These are phyloP conservation scores for Fulica atra DNA, from an alignment of 2,113 vertebrate species.

Conservation along the genomic window DNA sequence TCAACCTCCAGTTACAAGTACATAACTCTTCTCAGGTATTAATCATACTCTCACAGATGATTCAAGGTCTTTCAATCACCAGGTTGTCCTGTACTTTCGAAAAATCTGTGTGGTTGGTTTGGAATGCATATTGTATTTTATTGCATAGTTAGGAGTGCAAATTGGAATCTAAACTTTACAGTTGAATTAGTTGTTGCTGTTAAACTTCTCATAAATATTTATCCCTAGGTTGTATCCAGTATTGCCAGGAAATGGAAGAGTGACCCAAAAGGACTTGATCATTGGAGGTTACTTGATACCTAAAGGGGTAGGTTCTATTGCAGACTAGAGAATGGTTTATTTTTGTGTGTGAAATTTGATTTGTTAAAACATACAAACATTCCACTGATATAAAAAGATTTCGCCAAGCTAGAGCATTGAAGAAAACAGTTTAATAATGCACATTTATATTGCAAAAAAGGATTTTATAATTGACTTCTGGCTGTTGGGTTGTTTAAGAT, in stretches of 20 bases:
- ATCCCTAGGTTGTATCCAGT: conserved; percentile 88
- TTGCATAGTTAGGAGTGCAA: neutral
- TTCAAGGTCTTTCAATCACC: neutral
- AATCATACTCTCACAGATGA: neutral
- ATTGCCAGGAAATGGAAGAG: conserved; percentile 89
- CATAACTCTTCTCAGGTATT: neutral
- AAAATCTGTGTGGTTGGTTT: neutral
- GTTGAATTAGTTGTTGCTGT: neutral
- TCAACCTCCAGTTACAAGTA: neutral
- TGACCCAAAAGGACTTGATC: conserved; percentile 89
- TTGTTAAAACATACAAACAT: neutral
- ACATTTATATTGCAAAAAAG: neutral
- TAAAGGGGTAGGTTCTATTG: conserved; percentile 85
- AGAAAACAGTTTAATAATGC: neutral
- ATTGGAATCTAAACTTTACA: neutral
- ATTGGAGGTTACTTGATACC: conserved; percentile 91
- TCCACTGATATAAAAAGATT: neutral
- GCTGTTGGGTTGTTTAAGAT: neutral
- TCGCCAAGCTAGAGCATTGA: neutral
- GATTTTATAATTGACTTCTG: neutral
- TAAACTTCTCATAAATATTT: conserved; percentile 20
- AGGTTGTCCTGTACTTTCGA: neutral
- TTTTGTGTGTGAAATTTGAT: neutral
- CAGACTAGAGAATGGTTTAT: neutral
- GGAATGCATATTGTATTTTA: neutral